These are phyloP conservation scores for Pseudopodoces humilis DNA, from an alignment of 2,113 vertebrate species.

Conservation along the genomic window DNA sequence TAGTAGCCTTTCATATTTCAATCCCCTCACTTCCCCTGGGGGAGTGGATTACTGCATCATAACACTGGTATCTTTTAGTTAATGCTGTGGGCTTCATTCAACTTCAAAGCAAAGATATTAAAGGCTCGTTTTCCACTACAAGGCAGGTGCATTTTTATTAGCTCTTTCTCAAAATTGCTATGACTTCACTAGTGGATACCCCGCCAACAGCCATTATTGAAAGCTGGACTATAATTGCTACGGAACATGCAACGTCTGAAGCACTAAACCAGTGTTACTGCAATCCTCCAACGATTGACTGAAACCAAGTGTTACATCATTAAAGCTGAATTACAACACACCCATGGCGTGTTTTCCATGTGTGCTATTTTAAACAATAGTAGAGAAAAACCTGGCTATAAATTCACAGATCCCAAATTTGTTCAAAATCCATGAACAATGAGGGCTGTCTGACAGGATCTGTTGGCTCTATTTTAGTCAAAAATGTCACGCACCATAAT, in stretches of 20 bases:
- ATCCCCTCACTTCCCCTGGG: slow-evolving; percentile 53
- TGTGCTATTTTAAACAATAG: slow-evolving; percentile 80
- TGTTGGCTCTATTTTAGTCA: slow-evolving; percentile 85
- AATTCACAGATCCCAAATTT: slow-evolving; percentile 80
- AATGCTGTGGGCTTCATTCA: slow-evolving; percentile 74
- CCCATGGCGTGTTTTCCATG: slow-evolving; percentile 77
- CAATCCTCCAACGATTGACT: slow-evolving; percentile 77
- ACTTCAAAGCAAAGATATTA: slow-evolving; percentile 83
- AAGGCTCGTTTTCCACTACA: slow-evolving; percentile 79
- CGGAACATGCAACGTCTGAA: slow-evolving; percentile 76
- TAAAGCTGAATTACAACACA: slow-evolving; percentile 77
- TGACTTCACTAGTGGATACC: slow-evolving; percentile 78
- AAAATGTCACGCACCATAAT: slow-evolving; percentile 84
- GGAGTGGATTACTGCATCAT: slow-evolving; percentile 74
- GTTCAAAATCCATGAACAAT: slow-evolving; percentile 71
- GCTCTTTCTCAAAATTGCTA: slow-evolving; percentile 81
- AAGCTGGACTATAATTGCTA: slow-evolving; percentile 80
- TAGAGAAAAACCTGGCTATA: slow-evolving; percentile 74
- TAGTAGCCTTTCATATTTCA: slow-evolving; percentile 66
- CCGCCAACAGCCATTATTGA: slow-evolving; percentile 79
- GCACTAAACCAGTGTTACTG: slow-evolving; percentile 71
- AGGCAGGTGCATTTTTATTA: slow-evolving; percentile 93
- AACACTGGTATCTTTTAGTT: slow-evolving; percentile 75
- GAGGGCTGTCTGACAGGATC: slow-evolving; percentile 71
- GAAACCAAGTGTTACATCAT: slow-evolving; percentile 84